Evolutionary conservation across 1,140 invertebrate genomes (phyloP).

Genomic region (Solenopsis fugax): DNA sequence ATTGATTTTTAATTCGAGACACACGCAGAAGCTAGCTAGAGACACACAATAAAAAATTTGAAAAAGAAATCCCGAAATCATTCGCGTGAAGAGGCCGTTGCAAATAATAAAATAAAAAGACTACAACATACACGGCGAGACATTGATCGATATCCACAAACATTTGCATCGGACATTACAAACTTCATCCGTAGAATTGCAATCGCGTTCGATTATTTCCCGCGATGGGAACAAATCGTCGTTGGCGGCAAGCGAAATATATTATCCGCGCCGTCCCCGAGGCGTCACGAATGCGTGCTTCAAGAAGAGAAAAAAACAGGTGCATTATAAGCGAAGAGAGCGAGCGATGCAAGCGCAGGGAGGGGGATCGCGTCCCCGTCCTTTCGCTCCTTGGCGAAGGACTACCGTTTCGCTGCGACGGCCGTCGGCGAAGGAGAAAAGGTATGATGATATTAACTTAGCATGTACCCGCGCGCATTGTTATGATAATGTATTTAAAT

Average conservation of each 20-base stretch:
- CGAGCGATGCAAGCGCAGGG: neutral
- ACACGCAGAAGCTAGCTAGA: neutral
- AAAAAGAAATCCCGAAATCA: neutral
- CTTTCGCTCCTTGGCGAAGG: conserved; percentile 30
- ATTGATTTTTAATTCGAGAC: neutral
- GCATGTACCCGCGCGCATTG: conserved; percentile 81
- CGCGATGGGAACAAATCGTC: conserved; percentile 78
- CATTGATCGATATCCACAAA: neutral
- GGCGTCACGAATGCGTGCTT: conserved; percentile 61
- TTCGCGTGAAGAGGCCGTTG: neutral
- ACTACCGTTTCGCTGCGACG: conserved; percentile 66
- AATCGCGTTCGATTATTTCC: conserved; percentile 73
- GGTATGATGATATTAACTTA: conserved; percentile 80
- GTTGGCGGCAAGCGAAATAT: conserved; percentile 66
- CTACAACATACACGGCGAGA: neutral
- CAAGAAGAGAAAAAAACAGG: conserved; percentile 1
- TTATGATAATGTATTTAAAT: conserved; percentile 82
- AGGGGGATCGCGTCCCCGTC: neutral
- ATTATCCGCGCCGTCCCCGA: conserved; percentile 65
- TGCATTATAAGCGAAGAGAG: conserved; percentile 6
- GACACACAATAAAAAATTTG: neutral
- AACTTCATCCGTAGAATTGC: conserved; percentile 11
- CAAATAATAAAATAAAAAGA: neutral
- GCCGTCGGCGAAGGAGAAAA: conserved; percentile 68
- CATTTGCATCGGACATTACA: neutral